Evolutionary conservation across 2,888 invertebrate genomes (phyloP), one percentile per base, ranked within the genome.

Genomic region (Epistrophe eligans): DNA sequence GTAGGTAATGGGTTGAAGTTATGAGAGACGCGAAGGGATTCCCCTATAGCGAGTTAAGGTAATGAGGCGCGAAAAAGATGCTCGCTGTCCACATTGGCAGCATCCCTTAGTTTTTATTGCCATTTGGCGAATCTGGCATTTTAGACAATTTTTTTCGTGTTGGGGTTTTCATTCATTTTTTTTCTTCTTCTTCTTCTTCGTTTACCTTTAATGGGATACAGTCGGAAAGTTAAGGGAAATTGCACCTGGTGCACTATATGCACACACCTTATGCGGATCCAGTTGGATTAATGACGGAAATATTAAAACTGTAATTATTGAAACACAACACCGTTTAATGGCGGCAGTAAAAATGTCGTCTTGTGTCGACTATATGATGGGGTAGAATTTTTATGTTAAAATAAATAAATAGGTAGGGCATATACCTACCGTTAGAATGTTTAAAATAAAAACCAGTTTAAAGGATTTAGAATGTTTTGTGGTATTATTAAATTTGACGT

Each of bases 61-160:
- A 87, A 87, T 87, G 87, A 87, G 83, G 83, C 83, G 87, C 76
- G 87, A 87, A 87, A 87, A 87, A 87, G 87, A 87, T 60, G 77
- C 77, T 66, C 62, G 66, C 60, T 70, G 40, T 40, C 70, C 70
- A 55, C 45, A 62, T 50, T 64, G 82, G 77, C 60, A 50, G 38
- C 85, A 77, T 71, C 79, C 50, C 62, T 62, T 35, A 24, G 45
- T 76, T 87, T 82, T 83, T 87, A 87, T 87, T 87, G 87, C 87
- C 87, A 66, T 83, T 83, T 87, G 74, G 83, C 38, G 76, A 76
- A 87, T 83, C 83, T 79, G 83, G 71, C 58, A 55, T 83, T 87
- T 87, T 48, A 72, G 81, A 73, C 73, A 64, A 71, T 73, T 77
- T 70, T 81, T 77, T 66, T 10, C 7, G 4, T 17, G 48, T 66